Base-by-base conservation (phyloP, 53 echinoderm and acorn worm genomes). In the Luidia sarsii region DNA sequence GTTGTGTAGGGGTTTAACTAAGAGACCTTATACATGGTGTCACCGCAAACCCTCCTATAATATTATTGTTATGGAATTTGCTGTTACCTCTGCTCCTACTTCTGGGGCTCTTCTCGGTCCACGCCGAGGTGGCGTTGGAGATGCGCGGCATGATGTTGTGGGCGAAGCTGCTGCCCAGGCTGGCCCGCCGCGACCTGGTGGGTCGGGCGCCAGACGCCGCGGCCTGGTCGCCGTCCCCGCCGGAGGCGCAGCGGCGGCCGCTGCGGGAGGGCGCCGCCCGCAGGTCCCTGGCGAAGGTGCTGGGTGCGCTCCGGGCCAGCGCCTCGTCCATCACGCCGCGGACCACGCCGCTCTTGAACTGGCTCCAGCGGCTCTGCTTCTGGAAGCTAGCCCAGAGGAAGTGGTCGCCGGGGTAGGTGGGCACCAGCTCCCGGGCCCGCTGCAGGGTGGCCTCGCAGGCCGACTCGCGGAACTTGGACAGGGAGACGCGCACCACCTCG, bases 391-490 rank as follows among this genome's bases (percentile, higher is more conserved):
- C 50, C 92, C 93, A 97, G 23, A 97, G 89, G 39, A 80, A 73
- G 5, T 80, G 64, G 64, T 91, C 93, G 46, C 75, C 59, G 1
- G 97, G 93, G 59, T 94, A 97, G 20, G 32, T 86, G 18, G 93
- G 86, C 16, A 88, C 79, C 46, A 88, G 86, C 36, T 75, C 30
- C 39, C 69, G 29, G 22, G 86, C 83, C 43, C 86, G 84, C 16
- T 68, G 64, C 43, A 91, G 53, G 3, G 97, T 97, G 23, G 83
- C 59, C 52, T 91, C 85, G 22, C 94, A 90, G 22, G 97, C 97
- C 45, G 62, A 93, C 70, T 93, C 91, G 2, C 85, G 72, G 63
- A 97, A 97, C 77, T 91, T 91, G n/a, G 97, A 91, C 75, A 93
- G 82, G 39, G 97, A 93, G 21, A 97, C 86, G 7, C 97, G 86